Percentiles rank a stretch among this genome's conserved stretches.
Conservation (phyloP, 2,797 vertebrate species). For the Peromyscus aztecus region DNA sequence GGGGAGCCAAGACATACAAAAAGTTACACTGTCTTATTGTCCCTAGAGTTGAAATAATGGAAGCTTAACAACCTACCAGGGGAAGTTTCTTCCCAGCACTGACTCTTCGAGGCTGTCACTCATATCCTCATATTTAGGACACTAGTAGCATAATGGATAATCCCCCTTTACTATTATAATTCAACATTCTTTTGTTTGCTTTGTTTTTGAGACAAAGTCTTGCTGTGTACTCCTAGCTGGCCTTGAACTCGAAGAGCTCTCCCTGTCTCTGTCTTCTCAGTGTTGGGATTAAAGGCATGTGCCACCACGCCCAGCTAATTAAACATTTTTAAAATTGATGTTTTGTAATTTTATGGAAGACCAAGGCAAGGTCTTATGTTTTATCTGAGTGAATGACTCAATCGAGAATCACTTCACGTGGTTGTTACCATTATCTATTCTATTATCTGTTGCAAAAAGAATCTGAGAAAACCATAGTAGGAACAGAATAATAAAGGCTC, state of each 20-base stretch:
- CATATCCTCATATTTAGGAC: background rate
- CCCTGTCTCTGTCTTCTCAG: background rate
- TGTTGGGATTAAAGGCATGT: background rate
- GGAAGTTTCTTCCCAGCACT: slow-evolving; percentile 30
- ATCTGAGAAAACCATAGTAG: slow-evolving; percentile 54
- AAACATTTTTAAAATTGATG: background rate
- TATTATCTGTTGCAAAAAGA: slow-evolving; percentile 56
- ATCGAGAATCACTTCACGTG: background rate
- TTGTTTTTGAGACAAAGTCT: background rate
- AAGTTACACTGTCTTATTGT: slow-evolving; percentile 13
- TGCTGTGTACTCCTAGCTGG: background rate
- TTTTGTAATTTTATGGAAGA: slow-evolving; percentile 57
- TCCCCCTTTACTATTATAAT: background rate
- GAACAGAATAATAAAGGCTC: slow-evolving; percentile 37
- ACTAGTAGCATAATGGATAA: background rate
- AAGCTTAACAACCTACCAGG: background rate
- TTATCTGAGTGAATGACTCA: slow-evolving; percentile 27
- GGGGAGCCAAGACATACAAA: background rate
- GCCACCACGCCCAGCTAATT: background rate
- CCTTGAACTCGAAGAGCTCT: background rate
- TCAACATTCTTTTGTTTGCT: background rate
- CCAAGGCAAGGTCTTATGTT: slow-evolving; percentile 15
- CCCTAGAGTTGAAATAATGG: background rate
- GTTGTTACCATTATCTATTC: slow-evolving; percentile 34
- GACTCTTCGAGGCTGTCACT: slow-evolving; percentile 28